phyloP scores from a whole-genome alignment of 2,888 invertebrate species.

The Branchinecta sandiegonensis region DNA sequence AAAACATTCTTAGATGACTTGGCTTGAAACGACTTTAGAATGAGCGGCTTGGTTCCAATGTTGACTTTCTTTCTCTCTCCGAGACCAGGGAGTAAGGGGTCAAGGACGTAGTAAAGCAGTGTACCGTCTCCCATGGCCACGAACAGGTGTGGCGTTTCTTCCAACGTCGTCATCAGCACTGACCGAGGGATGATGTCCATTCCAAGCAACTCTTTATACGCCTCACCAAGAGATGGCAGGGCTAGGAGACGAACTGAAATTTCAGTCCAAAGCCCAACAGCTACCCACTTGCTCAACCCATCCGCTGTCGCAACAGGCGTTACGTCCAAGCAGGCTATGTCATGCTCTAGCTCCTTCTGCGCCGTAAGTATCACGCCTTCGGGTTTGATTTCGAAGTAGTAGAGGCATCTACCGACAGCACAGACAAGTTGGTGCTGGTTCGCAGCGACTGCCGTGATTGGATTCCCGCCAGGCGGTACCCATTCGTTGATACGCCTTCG shows the following conservation, averaged over 20 bases:
- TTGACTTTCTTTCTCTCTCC: slow-evolving; percentile 66
- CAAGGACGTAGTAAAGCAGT: slow-evolving; percentile 85
- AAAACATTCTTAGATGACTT: slow-evolving; percentile 89
- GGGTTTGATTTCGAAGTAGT: slow-evolving; percentile 54
- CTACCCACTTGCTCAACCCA: slow-evolving; percentile 52
- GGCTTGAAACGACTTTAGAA: slow-evolving; percentile 73
- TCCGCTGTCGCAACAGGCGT: slow-evolving; percentile 46
- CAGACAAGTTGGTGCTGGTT: slow-evolving; percentile 60
- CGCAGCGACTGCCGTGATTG: slow-evolving; percentile 76
- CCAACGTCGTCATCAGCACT: slow-evolving; percentile 83
- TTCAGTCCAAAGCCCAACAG: slow-evolving; percentile 94
- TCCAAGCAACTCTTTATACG: slow-evolving; percentile 72
- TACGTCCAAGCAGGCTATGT: slow-evolving; percentile 90
- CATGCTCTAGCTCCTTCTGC: slow-evolving; percentile 65
- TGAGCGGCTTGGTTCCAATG: slow-evolving; percentile 85
- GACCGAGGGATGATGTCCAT: slow-evolving; percentile 91
- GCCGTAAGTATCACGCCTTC: slow-evolving; percentile 49
- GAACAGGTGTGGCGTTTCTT: slow-evolving; percentile 72
- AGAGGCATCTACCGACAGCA: slow-evolving; percentile 74
- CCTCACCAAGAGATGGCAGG: slow-evolving; percentile 60
- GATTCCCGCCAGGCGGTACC: slow-evolving; percentile 51
- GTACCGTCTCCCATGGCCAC: slow-evolving; percentile 95
- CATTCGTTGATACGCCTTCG: slow-evolving; percentile 43
- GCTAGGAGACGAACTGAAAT: slow-evolving; percentile 76
- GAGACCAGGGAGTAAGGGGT: slow-evolving; percentile 55